Evolutionary conservation across 2,888 invertebrate genomes (phyloP).

Genomic region (Cheilosia scutellata): DNA sequence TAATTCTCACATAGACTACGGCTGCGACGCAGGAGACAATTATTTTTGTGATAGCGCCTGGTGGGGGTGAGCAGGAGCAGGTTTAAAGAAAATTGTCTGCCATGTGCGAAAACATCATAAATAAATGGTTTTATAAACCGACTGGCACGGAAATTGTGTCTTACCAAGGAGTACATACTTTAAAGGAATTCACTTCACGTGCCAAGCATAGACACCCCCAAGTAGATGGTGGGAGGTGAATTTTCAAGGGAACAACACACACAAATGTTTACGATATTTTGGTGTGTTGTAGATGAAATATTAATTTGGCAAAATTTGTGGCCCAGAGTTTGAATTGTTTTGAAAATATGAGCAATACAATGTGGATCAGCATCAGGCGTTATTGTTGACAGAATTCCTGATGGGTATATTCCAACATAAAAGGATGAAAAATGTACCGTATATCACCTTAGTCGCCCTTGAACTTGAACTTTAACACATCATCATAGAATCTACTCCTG

Average conservation of each 20-base stretch:
- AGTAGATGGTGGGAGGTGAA: neutral
- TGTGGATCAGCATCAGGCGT: constrained; percentile 15
- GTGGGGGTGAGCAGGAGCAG: no score
- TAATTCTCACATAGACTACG: constrained; percentile 23
- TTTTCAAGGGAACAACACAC: neutral
- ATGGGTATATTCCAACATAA: constrained; percentile 12
- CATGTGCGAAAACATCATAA: constrained; percentile 49
- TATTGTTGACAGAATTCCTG: constrained; percentile 38
- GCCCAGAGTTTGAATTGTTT: constrained; percentile 22
- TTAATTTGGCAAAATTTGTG: constrained; percentile 32
- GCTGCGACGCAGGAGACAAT: neutral
- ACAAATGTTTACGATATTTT: constrained; percentile 1
- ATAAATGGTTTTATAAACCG: constrained; percentile 23
- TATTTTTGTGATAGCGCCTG: neutral
- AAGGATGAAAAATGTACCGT: neutral
- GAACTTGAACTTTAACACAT: no score
- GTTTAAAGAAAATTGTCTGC: constrained; percentile 27
- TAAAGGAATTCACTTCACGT: constrained; percentile 39
- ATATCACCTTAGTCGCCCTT: no score
- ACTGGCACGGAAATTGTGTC: constrained; percentile 10
- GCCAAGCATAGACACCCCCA: no score
- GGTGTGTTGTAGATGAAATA: constrained; percentile 41
- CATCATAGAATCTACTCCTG: no score
- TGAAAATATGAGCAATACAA: constrained; percentile 22
- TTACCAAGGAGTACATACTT: constrained; percentile 23